These are phyloP conservation scores for Meteorus cinctellus DNA, from an alignment of 2,888 invertebrate genomes.

Conservation along the genomic window DNA sequence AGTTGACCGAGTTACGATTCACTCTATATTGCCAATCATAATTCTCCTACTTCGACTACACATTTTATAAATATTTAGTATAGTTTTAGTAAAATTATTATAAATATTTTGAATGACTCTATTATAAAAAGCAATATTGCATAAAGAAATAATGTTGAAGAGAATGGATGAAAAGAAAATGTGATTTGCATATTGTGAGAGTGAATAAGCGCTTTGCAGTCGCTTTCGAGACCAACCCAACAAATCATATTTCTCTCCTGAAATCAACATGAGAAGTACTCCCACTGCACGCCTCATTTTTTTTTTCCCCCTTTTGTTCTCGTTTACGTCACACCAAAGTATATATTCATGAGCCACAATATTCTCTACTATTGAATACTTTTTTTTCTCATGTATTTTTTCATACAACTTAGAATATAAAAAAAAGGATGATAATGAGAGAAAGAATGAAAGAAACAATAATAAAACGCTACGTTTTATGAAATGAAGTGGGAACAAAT, in stretches of 20 bases:
- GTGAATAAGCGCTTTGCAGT: background rate
- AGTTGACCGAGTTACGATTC: conserved; percentile 22
- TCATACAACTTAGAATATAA: background rate
- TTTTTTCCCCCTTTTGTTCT: background rate
- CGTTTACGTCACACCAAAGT: background rate
- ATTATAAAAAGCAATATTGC: too few relatives aligned
- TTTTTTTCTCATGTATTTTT: background rate
- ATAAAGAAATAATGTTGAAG: too few relatives aligned
- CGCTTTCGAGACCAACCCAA: background rate
- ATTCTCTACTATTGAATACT: background rate
- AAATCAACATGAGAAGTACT: background rate
- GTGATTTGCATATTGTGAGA: background rate
- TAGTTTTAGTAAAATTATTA: too few relatives aligned
- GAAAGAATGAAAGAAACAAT: background rate
- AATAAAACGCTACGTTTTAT: background rate
- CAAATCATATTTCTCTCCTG: background rate
- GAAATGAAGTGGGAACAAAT: background rate
- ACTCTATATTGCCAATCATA: background rate
- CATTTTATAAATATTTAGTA: too few relatives aligned
- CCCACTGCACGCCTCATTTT: background rate
- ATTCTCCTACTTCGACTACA: background rate
- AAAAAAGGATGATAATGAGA: background rate
- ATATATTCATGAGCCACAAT: background rate
- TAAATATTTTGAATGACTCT: too few relatives aligned
- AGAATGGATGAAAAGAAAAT: background rate